phyloP scores from a whole-genome alignment of 2,888 invertebrate genomes.

The Smittia aterrima region DNA sequence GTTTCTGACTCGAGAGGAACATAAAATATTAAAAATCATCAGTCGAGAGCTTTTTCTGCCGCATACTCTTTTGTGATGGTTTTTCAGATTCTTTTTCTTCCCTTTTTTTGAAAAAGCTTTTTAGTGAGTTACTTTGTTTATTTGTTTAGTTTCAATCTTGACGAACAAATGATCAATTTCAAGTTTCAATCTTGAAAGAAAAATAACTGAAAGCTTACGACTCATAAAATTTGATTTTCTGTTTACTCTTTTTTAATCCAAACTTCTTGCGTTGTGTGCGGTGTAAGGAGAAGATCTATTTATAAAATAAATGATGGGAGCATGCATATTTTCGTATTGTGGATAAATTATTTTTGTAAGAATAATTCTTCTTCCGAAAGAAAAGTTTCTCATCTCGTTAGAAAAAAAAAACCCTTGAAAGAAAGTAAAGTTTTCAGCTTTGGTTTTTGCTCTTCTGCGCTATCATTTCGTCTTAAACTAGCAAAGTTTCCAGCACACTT shows the following conservation, averaged over 20 bases:
- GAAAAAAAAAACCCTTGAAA: not conserved
- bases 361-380: constrained; percentile 23
- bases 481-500: constrained; percentile 30
- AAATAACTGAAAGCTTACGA: too few relatives aligned
- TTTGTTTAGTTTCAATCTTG: too few relatives aligned
- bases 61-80: not conserved
- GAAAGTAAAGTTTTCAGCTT: not conserved
- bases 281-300: too few relatives aligned
- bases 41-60: not conserved
- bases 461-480: constrained; percentile 34
- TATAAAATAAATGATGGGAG: constrained; percentile 35
- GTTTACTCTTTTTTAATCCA: too few relatives aligned
- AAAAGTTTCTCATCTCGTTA: constrained; percentile 23
- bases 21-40: not conserved
- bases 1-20: not conserved
- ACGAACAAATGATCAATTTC: too few relatives aligned
- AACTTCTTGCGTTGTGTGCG: too few relatives aligned
- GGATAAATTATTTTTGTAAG: constrained; percentile 27
- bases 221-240: too few relatives aligned
- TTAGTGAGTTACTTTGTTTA: too few relatives aligned
- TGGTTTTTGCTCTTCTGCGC: constrained; percentile 20
- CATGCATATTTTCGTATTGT: constrained; percentile 29
- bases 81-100: not conserved
- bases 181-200: too few relatives aligned
- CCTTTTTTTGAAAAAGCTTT: too few relatives aligned